Conservation (phyloP, 2,113 vertebrate species). For the Microtus ochrogaster region DNA sequence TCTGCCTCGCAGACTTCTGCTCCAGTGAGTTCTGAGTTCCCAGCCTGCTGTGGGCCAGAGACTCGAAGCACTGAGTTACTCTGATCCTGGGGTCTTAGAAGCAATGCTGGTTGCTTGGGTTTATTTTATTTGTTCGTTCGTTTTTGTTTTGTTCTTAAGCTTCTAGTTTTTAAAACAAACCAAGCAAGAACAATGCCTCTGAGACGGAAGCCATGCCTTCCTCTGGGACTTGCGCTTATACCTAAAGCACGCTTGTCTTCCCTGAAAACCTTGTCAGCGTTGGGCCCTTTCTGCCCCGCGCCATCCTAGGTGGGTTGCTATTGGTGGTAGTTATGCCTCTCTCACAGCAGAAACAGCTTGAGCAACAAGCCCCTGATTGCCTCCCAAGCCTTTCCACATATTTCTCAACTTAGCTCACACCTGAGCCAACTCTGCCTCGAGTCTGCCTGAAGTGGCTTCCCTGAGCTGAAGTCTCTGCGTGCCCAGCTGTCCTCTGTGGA, state of each 20-base stretch:
- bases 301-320: accelerated
- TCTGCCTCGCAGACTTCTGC: not conserved
- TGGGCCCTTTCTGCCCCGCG: not conserved
- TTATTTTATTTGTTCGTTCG: not conserved
- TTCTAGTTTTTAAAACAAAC: not conserved
- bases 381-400: not conserved
- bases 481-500: not conserved
- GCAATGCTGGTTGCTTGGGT: not conserved
- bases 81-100: not conserved
- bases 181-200: not conserved
- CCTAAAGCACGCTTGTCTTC: not conserved
- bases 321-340: not conserved
- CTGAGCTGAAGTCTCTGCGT: not conserved
- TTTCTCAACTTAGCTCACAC: not conserved
- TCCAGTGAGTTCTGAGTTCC: not conserved
- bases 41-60: too few species aligned
- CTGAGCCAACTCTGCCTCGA: not conserved
- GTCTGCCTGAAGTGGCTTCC: not conserved
- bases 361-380: not conserved
- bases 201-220: not conserved
- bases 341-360: not conserved
- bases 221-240: not conserved
- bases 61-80: not conserved
- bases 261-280: not conserved
- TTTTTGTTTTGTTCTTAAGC: not conserved